These are phyloP conservation scores for Antennarius striatus DNA, from an alignment of 2,113 vertebrate genomes.

Conservation along the genomic window DNA sequence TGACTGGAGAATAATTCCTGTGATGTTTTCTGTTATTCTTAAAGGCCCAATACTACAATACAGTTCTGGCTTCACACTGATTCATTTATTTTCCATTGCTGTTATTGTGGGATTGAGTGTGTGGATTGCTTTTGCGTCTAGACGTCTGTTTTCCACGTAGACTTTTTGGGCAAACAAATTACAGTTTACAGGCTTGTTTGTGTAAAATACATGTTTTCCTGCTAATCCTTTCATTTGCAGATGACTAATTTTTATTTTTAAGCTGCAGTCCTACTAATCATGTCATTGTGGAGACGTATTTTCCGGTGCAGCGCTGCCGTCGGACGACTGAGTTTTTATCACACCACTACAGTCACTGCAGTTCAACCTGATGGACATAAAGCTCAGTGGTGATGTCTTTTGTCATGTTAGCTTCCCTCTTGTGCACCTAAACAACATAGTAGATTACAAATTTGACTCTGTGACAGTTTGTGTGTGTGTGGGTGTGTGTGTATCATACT, in stretches of 20 bases:
- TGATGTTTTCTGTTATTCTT: no score
- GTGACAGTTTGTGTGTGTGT: not conserved
- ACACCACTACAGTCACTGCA: no score
- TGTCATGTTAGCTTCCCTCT: no score
- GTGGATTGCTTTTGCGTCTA: conserved; percentile 5
- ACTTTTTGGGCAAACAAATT: not conserved
- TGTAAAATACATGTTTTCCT: not conserved
- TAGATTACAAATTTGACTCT: not conserved
- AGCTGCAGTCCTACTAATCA: no score
- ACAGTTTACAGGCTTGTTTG: not conserved
- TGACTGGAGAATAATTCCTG: no score
- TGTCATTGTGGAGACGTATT: no score
- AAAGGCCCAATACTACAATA: no score
- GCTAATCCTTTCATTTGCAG: not conserved
- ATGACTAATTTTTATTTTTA: not conserved
- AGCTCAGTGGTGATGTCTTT: no score
- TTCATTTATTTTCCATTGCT: not conserved
- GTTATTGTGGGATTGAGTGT: not conserved
- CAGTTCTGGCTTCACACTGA: not conserved
- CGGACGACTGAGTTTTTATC: no score
- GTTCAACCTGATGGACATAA: no score
- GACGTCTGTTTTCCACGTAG: conserved; percentile 1
- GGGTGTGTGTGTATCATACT: conserved; percentile 68
- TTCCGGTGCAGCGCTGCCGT: no score
- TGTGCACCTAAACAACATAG: not conserved